Conservation (phyloP, 2,797 vertebrate genomes). For the Holocentrus rufus region DNA sequence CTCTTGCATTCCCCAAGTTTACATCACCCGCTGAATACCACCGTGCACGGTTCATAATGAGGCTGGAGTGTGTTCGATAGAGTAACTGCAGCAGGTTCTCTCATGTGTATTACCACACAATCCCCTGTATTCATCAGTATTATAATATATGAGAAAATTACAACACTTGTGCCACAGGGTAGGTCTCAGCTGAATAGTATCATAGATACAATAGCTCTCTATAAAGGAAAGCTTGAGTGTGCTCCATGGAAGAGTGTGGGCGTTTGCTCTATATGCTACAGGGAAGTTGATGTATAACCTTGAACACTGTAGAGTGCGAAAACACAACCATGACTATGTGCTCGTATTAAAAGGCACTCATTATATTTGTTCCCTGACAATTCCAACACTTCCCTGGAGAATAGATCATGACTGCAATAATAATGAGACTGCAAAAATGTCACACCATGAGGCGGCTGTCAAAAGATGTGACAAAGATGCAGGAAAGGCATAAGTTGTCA, state of each 20-base stretch:
- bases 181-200: too few relatives aligned
- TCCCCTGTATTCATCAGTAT: too few relatives aligned
- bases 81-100: too few relatives aligned
- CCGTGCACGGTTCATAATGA: too few relatives aligned
- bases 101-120: too few relatives aligned
- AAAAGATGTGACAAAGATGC: slow-evolving; percentile 1
- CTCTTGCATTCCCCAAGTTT: too few relatives aligned
- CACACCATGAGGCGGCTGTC: slow-evolving; percentile 16
- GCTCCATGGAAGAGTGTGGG: not conserved
- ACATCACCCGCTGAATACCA: too few relatives aligned
- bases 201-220: not conserved
- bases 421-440: slow-evolving; percentile 20
- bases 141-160: too few relatives aligned
- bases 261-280: not conserved
- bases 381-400: slow-evolving; percentile 7
- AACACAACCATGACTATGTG: not conserved
- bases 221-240: not conserved
- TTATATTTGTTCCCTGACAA: slow-evolving; percentile 6
- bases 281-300: not conserved
- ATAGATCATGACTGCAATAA: slow-evolving; percentile 22
- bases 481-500: not conserved
- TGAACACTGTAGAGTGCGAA: not conserved
- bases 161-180: too few relatives aligned
- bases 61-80: too few relatives aligned
- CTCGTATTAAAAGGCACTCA: not conserved